phyloP scores from a whole-genome alignment of 1,140 invertebrate genomes.

The Lordiphosa stackelbergi region DNA sequence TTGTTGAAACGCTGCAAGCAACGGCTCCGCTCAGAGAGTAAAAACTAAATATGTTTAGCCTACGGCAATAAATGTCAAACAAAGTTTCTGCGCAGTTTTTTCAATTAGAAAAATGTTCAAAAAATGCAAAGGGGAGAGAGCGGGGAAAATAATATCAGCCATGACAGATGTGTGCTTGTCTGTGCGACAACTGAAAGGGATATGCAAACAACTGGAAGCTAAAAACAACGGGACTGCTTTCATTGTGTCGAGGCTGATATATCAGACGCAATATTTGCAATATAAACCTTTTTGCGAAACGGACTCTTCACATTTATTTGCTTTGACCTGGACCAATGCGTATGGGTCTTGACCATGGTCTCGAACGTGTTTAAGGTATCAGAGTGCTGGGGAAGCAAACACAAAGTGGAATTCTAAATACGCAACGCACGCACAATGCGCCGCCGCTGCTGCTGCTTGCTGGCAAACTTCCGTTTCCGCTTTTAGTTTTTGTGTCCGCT shows the following conservation, averaged over 20 bases:
- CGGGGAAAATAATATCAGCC: background rate
- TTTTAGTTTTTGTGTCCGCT: constrained; percentile 65
- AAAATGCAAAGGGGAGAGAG: constrained; percentile 2
- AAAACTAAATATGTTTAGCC: constrained; percentile 59
- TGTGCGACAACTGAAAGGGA: constrained; percentile 15
- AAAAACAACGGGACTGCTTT: constrained; percentile 30
- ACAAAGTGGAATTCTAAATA: constrained; percentile 35
- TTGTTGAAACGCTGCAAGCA: constrained; percentile 52
- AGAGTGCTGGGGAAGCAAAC: constrained; percentile 39
- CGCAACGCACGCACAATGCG: constrained; percentile 51
- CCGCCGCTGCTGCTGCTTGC: constrained; percentile 21
- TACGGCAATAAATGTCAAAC: constrained; percentile 68
- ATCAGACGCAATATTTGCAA: constrained; percentile 33
- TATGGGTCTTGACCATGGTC: background rate
- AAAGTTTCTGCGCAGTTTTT: constrained; percentile 55
- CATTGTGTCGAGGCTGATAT: background rate
- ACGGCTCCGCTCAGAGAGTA: constrained; percentile 31
- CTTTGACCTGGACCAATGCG: constrained; percentile 30
- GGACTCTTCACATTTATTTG: constrained; percentile 47
- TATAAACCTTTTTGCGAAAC: constrained; percentile 32
- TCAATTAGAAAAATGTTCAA: constrained; percentile 56
- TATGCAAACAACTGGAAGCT: constrained; percentile 40
- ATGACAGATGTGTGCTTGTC: background rate
- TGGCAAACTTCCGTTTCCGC: constrained; percentile 70
- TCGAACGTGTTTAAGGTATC: constrained; percentile 25